phyloP scores from a whole-genome alignment of 2,888 invertebrate species.

The Ametastegia equiseti region DNA sequence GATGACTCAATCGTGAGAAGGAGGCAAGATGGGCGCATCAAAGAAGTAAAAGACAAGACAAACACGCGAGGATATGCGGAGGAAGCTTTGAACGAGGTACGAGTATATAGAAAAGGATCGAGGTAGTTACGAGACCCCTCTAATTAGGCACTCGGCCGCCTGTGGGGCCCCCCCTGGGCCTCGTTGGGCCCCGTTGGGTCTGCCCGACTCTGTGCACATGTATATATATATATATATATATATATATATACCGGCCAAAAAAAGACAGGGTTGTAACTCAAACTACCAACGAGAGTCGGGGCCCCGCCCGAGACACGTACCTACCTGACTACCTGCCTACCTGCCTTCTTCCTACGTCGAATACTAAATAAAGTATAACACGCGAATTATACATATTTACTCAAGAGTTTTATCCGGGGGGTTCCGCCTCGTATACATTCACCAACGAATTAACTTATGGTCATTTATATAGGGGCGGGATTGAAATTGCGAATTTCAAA shows the following conservation, averaged over 20 bases:
- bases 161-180: conserved; percentile 40
- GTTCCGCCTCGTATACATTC: not conserved
- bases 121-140: conserved; percentile 59
- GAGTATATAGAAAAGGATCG: conserved; percentile 24
- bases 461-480: too few relatives aligned
- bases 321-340: too few relatives aligned
- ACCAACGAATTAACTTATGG: not conserved
- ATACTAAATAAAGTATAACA: conserved; percentile 24
- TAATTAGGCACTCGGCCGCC: conserved; percentile 69
- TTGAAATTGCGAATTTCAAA: too few relatives aligned
- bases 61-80: conserved; percentile 49
- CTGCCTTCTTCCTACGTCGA: too few relatives aligned
- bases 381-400: conserved; percentile 48
- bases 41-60: conserved; percentile 51
- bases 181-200: conserved; percentile 29
- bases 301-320: conserved; percentile 23
- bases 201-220: conserved; percentile 1
- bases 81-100: conserved; percentile 33
- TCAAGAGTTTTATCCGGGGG: not conserved
- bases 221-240: not conserved
- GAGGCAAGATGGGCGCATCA: conserved; percentile 63
- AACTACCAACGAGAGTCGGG: conserved; percentile 37
- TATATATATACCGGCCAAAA: conserved; percentile 24
- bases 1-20: conserved; percentile 74
- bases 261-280: conserved; percentile 46